Base-by-base conservation (phyloP, 2,888 invertebrate genomes). In the Megaustenia siamemsis region DNA sequence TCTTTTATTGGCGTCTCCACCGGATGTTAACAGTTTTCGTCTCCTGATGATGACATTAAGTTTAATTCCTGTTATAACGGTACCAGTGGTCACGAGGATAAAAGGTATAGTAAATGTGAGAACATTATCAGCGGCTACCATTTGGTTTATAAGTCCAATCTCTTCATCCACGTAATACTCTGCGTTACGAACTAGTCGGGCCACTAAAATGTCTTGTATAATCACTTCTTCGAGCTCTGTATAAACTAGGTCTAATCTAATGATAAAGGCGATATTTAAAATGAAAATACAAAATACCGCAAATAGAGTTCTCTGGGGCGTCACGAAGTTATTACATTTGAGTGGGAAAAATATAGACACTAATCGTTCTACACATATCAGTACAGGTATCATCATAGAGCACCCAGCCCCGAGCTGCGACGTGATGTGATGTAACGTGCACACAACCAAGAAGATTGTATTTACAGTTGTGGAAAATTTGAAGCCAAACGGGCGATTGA, bases 351-450 rank as follows among this genome's bases (percentile, higher is more conserved):
- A 76, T 5, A 76, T 35, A 21, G 35, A 35, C 8, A 76, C 1
- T 53, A 76, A 24, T 35, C 76, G 76, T 38, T 76, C 76, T 32
- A 15, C 38, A 38, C 53, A 35, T n/a, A 76, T 76, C 10, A 76
- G 21, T 18, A 35, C 32, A 49, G 76, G 53, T 15, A 76, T 32
- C 4, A 35, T 0, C 35, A 21, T 32, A 35, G 35, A 32, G 4
- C 32, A 32, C 12, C 21, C 1, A 15, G 18, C 0, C 10, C 76
- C 76, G 1, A 35, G 24, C 15, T n/a, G n/a, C n/a, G n/a, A n/a
- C n/a, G n/a, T n/a, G n/a, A n/a, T n/a, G n/a, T n/a, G n/a, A n/a
- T n/a, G n/a, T n/a, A n/a, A n/a, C n/a, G n/a, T n/a, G n/a, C n/a
- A n/a, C n/a, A n/a, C n/a, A n/a, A n/a, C n/a, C n/a, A n/a, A n/a